Conservation (phyloP, 2,888 invertebrate genomes). For the Brachyptera risi region DNA sequence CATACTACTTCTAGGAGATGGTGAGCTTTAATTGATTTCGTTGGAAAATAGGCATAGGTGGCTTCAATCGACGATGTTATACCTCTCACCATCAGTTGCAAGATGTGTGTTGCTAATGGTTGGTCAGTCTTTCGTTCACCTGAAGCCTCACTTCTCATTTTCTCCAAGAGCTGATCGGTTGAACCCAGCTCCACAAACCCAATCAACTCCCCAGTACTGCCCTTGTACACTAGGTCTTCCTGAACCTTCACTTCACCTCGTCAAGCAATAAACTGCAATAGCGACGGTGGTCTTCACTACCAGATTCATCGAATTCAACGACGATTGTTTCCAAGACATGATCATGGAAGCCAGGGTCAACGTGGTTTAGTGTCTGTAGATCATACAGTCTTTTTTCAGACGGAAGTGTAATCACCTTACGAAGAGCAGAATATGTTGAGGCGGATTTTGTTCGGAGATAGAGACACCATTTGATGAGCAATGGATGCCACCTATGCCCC, state of each 20-base stretch:
- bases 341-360: background rate
- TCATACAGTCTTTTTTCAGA: background rate
- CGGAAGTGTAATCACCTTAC: background rate
- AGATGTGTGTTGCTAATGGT: background rate
- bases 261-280: background rate
- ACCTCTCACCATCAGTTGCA: slow-evolving; percentile 1
- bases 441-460: slow-evolving; percentile 1
- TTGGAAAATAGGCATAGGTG: background rate
- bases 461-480: slow-evolving; percentile 6
- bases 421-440: background rate
- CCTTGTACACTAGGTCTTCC: background rate
- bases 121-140: background rate
- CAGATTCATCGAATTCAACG: background rate
- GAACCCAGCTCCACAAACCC: background rate
- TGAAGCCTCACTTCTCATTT: background rate
- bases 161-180: background rate
- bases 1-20: background rate
- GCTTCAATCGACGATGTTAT: background rate
- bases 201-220: background rate
- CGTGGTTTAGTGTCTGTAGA: background rate
- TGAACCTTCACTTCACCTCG: slow-evolving; percentile 7
- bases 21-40: background rate
- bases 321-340: background rate
- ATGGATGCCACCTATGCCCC: slow-evolving; percentile 1
- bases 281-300: background rate